Evolutionary conservation across 2,888 invertebrate species (phyloP), one percentile per base, ranked within the genome.

Genomic region (Melipona beecheii): DNA sequence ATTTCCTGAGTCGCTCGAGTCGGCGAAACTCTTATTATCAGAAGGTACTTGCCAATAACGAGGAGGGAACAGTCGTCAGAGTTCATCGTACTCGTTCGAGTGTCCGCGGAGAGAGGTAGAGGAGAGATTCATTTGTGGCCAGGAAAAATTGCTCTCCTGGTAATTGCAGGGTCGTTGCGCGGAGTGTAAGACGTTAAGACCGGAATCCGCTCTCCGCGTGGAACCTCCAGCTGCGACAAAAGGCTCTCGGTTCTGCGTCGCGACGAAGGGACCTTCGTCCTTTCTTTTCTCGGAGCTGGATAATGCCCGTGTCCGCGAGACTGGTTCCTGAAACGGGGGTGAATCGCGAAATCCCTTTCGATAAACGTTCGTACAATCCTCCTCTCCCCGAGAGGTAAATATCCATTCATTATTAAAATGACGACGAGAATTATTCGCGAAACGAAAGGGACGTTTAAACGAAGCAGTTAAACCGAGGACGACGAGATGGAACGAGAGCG

Each of bases 141-240:
- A 6, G 31, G 52, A 72, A 81, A 68, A 74, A 36, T 66, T 71
- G 60, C 78, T 78, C 58, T 62, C n/a, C 31, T 27, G 43, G 60
- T 78, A 81, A 78, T 78, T 72, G 54, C 72, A 21, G n/a, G 6
- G 54, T 24, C 54, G 54, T 43, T 50, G n/a, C 49, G 21, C 43
- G 15, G 24, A 21, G 36, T 31, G 24, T 36, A 78, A 73, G 70
- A 75, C 69, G 65, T 75, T 70, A 70, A 68, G 64, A 24, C 19
- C 58, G 6, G 24, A 71, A 71, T 43, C 21, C 43, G 62, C 56
- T 56, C 6, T 71, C 58, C 24, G 19, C 24, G 36, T 43, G 31
- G 56, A 17, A 71, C 43, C 24, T 71, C 2, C 36, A 58, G 27
- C 31, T 31, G 0, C 56, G 27, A 56, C 66, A 58, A 43, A 56